Evolutionary conservation across 2,888 invertebrate species (phyloP), one percentile per base, ranked within the genome.

Genomic region (Dasysyrphus albostriatus): DNA sequence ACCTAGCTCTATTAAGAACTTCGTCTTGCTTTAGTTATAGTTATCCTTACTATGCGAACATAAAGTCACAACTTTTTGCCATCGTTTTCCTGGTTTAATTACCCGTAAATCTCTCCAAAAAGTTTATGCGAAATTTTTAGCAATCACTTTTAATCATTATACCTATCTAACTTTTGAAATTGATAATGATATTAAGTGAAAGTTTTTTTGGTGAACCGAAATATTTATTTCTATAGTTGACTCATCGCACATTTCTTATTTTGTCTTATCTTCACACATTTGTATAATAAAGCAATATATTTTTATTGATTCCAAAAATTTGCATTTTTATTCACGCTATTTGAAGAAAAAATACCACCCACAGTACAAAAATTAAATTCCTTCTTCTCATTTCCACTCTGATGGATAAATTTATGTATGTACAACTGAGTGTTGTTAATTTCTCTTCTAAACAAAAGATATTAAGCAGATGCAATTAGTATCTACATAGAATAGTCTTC

Each of bases 291-390:
- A 56, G 56, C 16, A 32, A 56, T 56, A 34, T 32, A 56, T 34
- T 56, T 56, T 32, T 56, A 56, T 56, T 34, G 56, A 34, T 56
- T 56, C 37, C 10, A 54, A 42, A 44, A 56, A 82, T 82, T 76
- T 59, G 67, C 80, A 75, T 81, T 63, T 49, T 63, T 39, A 49
- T 56, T 76, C 76, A 82, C 76, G 69, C 67, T 47, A 59, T 51
- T 51, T 51, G 10, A 19, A 51, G 24, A 51, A 19, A 29, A 67
- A 37, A 39, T 44, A 49, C 34, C 63, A 58, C 63, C 70, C 70
- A 56, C 81, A 24, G 16, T 10, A 16, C 16, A 12, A 24, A 12
- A 24, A 70, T 44, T 63, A 56, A 61, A 47, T 49, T 24, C 14
- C 29, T 19, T 61, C 44, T 69, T 63, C 39, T 56, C 7, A 34